Percentiles rank a stretch among this genome's conserved stretches.
Evolutionary conservation across 64 coral and sea anemone species (phyloP).

Genomic region (Dendrophyllia cribrosa): DNA sequence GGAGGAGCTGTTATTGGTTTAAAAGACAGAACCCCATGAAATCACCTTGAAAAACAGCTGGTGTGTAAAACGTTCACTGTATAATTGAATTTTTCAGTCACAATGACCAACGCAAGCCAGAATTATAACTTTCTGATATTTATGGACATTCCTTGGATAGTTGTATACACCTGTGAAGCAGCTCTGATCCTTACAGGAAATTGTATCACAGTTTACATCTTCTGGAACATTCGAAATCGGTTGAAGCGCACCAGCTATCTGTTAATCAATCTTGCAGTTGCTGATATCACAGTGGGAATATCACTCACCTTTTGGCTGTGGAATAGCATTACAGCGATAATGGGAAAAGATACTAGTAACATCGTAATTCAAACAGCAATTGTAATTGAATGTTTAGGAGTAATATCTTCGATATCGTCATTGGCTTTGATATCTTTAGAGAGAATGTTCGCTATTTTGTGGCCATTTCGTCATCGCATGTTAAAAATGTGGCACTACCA

Average conservation of each 20-base stretch:
- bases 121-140: neutral
- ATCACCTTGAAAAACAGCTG: too few species aligned
- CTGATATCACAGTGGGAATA: constrained; percentile 31
- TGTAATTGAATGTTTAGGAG: neutral
- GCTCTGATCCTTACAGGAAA: constrained; percentile 31
- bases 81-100: too few species aligned
- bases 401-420: neutral
- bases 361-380: neutral
- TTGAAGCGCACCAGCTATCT: constrained; percentile 21
- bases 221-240: constrained; percentile 29
- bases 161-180: constrained; percentile 9
- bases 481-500: neutral
- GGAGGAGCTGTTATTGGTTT: too few species aligned
- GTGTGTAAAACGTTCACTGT: too few species aligned
- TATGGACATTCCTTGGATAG: neutral
- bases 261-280: constrained; percentile 2
- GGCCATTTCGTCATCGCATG: neutral
- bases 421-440: constrained; percentile 13
- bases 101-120: neutral
- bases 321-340: neutral
- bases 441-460: constrained; percentile 24
- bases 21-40: too few species aligned
- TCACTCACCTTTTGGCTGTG: neutral
- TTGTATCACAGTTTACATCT: constrained; percentile 11
- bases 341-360: neutral